Percentiles rank a stretch among this genome's conserved stretches.
Evolutionary conservation across 2,797 vertebrate genomes (phyloP).

Genomic region (Decapterus maruadsi): DNA sequence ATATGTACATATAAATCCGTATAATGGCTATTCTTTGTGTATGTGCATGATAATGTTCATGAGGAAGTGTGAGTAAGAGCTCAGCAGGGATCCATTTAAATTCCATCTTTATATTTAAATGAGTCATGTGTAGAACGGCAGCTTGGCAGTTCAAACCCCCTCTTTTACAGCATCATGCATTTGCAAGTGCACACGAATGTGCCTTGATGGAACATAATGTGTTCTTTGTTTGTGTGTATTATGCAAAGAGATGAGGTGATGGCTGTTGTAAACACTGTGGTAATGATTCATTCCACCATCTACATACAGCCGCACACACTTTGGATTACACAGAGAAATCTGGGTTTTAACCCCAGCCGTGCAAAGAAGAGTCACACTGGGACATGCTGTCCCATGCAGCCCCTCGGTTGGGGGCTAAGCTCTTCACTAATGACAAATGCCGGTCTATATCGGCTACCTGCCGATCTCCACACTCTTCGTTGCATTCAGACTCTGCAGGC

Average conservation of each 20-base stretch:
- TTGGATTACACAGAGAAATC: constrained; percentile 65
- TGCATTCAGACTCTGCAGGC: constrained; percentile 36
- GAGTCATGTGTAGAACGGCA: constrained; percentile 16
- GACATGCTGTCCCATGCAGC: constrained; percentile 48
- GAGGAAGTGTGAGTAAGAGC: background rate
- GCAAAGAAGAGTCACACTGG: constrained; percentile 41
- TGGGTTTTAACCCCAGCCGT: constrained; percentile 57
- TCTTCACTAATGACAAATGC: constrained; percentile 61
- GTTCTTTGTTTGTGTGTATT: background rate
- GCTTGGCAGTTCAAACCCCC: constrained; percentile 3
- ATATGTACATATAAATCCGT: background rate
- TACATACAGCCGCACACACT: constrained; percentile 10
- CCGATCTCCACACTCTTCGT: constrained; percentile 37
- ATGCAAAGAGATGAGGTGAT: constrained; percentile 23
- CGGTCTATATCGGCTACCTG: constrained; percentile 59
- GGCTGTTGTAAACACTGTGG: constrained; percentile 12
- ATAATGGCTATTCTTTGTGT: constrained; percentile 1
- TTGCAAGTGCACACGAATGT: constrained; percentile 11
- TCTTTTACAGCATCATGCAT: constrained; percentile 7
- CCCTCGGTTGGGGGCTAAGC: constrained; percentile 69
- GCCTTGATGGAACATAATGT: constrained; percentile 3
- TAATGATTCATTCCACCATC: constrained; percentile 9
- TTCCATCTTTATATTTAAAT: constrained; percentile 7
- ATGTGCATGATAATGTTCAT: background rate
- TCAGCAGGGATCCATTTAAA: background rate